Conservation (phyloP, 2,797 vertebrate genomes). For the Hafferia zeledoni region DNA sequence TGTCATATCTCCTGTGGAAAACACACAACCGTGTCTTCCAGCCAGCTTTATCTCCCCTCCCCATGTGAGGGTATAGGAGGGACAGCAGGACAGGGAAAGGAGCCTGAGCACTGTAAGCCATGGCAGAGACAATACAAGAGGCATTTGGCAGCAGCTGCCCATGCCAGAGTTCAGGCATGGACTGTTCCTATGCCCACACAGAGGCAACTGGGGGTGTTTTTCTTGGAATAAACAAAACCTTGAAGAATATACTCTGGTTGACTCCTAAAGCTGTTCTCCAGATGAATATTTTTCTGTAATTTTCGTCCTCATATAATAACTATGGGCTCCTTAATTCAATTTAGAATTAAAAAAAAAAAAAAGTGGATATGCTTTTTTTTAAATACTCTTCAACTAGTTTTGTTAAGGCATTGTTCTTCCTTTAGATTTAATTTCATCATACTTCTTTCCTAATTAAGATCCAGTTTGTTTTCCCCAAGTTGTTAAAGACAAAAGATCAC, state of each 20-base stretch:
- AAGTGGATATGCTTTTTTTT: neutral
- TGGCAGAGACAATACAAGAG: neutral
- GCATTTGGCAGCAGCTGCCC: neutral
- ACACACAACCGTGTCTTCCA: neutral
- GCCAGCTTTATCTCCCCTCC: neutral
- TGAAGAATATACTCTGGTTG: neutral
- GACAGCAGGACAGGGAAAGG: rapidly evolving
- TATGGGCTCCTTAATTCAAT: slow-evolving; percentile 10
- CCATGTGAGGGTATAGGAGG: rapidly evolving
- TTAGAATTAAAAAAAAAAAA: slow-evolving; percentile 24
- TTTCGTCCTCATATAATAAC: neutral
- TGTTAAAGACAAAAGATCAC: slow-evolving; percentile 48
- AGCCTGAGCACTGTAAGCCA: rapidly evolving
- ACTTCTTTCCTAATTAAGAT: slow-evolving; percentile 61
- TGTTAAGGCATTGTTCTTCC: neutral
- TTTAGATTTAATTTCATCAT: slow-evolving; percentile 28
- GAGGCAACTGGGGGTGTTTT: neutral
- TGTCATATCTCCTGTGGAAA: neutral
- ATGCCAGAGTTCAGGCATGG: neutral
- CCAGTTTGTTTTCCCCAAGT: slow-evolving; percentile 46
- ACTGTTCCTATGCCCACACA: neutral
- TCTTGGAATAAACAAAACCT: neutral
- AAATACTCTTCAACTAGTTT: neutral
- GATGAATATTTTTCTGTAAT: slow-evolving; percentile 17
- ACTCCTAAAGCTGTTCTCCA: neutral